These are phyloP conservation scores for Thecophora atra DNA, from an alignment of 2,888 invertebrate species.

Conservation along the genomic window DNA sequence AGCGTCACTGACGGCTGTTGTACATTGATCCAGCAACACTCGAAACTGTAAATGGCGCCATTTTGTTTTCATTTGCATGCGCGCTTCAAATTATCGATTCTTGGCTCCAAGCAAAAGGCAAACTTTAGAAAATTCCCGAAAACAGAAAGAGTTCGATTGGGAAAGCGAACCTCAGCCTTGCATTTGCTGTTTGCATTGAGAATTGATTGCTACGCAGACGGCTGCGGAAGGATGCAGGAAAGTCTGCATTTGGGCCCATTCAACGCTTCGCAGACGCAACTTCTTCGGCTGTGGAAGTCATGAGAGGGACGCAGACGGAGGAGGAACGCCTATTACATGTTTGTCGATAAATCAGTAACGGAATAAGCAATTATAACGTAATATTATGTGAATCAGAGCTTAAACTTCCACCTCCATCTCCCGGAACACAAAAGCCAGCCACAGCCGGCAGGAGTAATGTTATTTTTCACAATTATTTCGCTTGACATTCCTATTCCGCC, in stretches of 20 bases:
- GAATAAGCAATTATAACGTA: background rate
- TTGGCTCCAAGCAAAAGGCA: background rate
- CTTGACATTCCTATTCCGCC: too few species aligned
- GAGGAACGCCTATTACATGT: background rate
- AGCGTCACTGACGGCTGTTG: background rate
- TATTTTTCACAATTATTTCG: background rate
- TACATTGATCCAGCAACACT: background rate
- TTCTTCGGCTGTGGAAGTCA: too few species aligned
- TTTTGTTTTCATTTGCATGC: background rate
- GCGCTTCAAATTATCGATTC: slow-evolving; percentile 1
- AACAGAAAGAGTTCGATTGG: background rate
- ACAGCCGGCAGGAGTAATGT: background rate
- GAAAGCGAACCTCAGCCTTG: background rate
- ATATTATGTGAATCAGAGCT: background rate
- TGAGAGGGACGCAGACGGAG: background rate
- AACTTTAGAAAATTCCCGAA: background rate
- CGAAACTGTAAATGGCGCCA: background rate
- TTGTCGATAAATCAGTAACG: background rate
- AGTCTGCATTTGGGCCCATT: too few species aligned
- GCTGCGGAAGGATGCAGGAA: too few species aligned
- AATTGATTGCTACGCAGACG: background rate
- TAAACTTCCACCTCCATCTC: background rate
- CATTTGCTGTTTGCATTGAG: background rate
- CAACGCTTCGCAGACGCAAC: too few species aligned
- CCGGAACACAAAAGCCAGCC: background rate